Evolutionary conservation across 1,140 invertebrate genomes (phyloP).

Genomic region (Zaprionus gabonicus): DNA sequence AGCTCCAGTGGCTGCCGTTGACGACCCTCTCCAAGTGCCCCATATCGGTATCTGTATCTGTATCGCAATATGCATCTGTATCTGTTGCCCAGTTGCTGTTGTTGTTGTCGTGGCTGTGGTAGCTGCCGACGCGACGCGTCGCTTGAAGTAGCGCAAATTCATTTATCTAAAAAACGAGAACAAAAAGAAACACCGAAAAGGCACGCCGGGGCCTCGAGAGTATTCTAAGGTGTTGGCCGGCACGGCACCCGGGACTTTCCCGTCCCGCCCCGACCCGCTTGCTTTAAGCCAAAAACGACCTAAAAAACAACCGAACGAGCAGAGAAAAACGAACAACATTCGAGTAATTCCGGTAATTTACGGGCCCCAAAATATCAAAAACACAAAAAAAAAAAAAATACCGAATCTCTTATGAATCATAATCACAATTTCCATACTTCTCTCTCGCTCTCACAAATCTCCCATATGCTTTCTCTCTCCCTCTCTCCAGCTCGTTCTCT

Average conservation of each 20-base stretch:
- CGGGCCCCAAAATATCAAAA: conserved; percentile 47
- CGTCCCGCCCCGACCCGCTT: conserved; percentile 17
- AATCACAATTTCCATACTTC: conserved; percentile 70
- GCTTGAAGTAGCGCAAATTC: conserved; percentile 80
- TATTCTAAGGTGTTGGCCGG: conserved; percentile 71
- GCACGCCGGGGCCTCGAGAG: conserved; percentile 57
- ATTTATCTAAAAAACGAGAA: conserved; percentile 72
- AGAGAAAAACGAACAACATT: conserved; percentile 42
- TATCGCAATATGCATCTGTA: conserved; percentile 40
- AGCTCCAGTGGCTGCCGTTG: conserved; percentile 59
- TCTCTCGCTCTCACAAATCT: conserved; percentile 19
- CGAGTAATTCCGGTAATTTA: conserved; percentile 79
- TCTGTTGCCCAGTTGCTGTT: conserved; percentile 25
- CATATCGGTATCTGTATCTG: conserved; percentile 38
- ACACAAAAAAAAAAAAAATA: conserved; percentile 27
- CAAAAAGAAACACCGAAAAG: conserved; percentile 61
- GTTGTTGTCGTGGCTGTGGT: conserved; percentile 26
- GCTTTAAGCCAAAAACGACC: conserved; percentile 56
- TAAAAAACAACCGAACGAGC: conserved; percentile 34
- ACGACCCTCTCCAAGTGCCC: conserved; percentile 42
- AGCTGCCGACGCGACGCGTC: conserved; percentile 53
- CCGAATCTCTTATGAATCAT: conserved; percentile 76
- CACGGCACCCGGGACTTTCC: background rate
- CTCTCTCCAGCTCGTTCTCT: conserved; percentile 17
- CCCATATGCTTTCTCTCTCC: conserved; percentile 2